Conservation (phyloP, 2,113 vertebrate species). For the Alaudala cheleensis region DNA sequence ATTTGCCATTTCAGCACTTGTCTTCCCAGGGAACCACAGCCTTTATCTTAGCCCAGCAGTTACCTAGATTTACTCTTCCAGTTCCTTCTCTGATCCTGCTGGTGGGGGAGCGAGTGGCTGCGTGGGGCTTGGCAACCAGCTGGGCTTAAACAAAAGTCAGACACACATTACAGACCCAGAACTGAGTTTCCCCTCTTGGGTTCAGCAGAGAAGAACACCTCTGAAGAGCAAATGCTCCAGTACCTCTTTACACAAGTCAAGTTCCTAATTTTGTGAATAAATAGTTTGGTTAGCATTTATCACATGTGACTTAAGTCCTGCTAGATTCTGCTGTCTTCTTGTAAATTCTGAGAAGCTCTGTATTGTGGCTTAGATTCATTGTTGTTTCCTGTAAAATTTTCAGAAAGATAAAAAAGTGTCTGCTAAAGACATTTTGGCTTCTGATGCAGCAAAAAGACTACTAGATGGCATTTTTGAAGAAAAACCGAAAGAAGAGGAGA, state of each 20-base stretch:
- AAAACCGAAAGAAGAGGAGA: slow-evolving; percentile 67
- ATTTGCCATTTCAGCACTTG: not conserved
- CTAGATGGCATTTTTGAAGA: slow-evolving; percentile 66
- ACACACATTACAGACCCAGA: not conserved
- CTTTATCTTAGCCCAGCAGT: not conserved
- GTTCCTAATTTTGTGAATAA: not conserved
- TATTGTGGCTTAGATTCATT: not conserved
- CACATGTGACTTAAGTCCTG: not conserved
- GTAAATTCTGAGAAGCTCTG: not conserved
- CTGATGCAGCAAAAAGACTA: slow-evolving; percentile 77
- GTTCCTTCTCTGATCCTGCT: not conserved
- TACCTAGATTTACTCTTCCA: not conserved
- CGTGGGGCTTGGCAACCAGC: accelerated
- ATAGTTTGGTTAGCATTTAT: not conserved
- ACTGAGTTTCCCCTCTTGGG: not conserved
- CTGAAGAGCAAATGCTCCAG: not conserved
- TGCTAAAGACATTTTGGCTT: slow-evolving; percentile 75
- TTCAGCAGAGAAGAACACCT: not conserved
- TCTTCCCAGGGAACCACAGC: not conserved
- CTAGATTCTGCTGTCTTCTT: not conserved
- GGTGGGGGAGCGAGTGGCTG: accelerated
- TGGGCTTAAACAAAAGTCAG: not conserved
- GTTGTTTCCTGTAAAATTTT: slow-evolving; percentile 29
- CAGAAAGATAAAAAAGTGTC: slow-evolving; percentile 72
- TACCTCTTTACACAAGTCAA: not conserved